A percentile compares a stretch with the other conserved stretches of the same genome.
These are phyloP conservation scores for Eurystomus glaucurus DNA, from an alignment of 2,797 vertebrate species.

Conservation along the genomic window DNA sequence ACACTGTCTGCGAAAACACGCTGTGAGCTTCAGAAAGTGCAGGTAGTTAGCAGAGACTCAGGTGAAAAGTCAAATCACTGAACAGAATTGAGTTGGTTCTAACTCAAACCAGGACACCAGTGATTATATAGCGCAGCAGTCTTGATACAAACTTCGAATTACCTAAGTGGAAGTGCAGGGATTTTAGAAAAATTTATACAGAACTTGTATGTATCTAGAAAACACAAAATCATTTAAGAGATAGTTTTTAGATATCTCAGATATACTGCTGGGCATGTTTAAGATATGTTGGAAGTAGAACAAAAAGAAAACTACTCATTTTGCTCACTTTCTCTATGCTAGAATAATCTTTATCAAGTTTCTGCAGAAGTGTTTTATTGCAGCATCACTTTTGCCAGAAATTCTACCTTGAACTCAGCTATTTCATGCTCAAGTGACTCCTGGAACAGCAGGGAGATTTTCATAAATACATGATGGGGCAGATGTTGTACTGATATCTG, in stretches of 20 bases:
- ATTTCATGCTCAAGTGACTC: constrained; percentile 37
- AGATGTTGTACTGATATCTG: constrained; percentile 33
- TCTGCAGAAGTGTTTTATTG: neutral
- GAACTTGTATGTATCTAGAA: neutral
- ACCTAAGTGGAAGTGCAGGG: neutral
- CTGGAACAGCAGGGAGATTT: constrained; percentile 46
- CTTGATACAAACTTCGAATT: neutral
- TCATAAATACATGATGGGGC: constrained; percentile 6
- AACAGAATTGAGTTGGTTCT: too few relatives aligned
- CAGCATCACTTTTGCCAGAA: constrained; percentile 12
- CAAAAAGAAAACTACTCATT: neutral
- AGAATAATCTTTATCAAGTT: neutral
- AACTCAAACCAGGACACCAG: neutral
- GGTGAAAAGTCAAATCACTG: too few relatives aligned
- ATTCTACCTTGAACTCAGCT: neutral
- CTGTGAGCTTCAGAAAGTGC: too few relatives aligned
- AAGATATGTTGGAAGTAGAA: neutral
- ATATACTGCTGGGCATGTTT: neutral
- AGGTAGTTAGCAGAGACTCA: too few relatives aligned
- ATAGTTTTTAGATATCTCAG: neutral
- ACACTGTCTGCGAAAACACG: too few relatives aligned
- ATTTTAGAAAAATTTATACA: neutral
- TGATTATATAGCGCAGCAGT: neutral
- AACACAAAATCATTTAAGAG: neutral
- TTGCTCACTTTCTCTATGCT: neutral